Evolutionary conservation across 2,888 invertebrate genomes (phyloP), one percentile per base, ranked within the genome.

Genomic region (Tenodera sinensis): DNA sequence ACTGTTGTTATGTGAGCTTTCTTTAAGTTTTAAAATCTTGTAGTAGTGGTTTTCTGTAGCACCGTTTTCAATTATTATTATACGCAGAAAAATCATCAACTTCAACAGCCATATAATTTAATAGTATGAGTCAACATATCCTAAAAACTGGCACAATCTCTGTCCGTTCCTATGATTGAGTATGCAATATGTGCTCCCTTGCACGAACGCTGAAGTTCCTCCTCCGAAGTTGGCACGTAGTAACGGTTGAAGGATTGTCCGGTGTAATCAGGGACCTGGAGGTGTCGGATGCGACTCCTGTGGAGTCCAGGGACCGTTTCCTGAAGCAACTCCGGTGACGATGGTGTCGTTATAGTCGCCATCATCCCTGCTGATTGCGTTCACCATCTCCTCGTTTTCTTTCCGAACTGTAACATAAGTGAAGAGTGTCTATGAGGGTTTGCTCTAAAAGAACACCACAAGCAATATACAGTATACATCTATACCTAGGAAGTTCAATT

Each of bases 321-420:
- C 83, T n/a, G 34, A n/a, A 87, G 87, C 34, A 20, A 87, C 4
- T 30, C 87, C 87, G 12, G n/a, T 54, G 9, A 82, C 83, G n/a
- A 83, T 87, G n/a, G 81, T 42, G 82, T 87, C 83, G 83, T 87
- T 34, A 34, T 87, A 82, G 42, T 12, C 28, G 14, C 47, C 85
- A 34, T 87, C 88, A n/a, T 84, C 85, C 34, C 88, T 88, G 71
- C n/a, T 84, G 34, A 88, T 88, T 14, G 88, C 88, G 83, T 97
- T 97, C 95, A 97, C 95, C 94, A 97, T 95, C 94, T 97, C 97
- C 94, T 97, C 97, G 94, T 97, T 97, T 95, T 97, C 97, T 94
- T 96, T 97, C 92, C 97, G 97, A 93, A 97, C 97, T 97, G 96
- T 91, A 95, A 95, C 94, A 94, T 12, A 94, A 94, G 92, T 90